Base-by-base conservation (phyloP, 2,888 invertebrate species). In the Pteria penguin region DNA sequence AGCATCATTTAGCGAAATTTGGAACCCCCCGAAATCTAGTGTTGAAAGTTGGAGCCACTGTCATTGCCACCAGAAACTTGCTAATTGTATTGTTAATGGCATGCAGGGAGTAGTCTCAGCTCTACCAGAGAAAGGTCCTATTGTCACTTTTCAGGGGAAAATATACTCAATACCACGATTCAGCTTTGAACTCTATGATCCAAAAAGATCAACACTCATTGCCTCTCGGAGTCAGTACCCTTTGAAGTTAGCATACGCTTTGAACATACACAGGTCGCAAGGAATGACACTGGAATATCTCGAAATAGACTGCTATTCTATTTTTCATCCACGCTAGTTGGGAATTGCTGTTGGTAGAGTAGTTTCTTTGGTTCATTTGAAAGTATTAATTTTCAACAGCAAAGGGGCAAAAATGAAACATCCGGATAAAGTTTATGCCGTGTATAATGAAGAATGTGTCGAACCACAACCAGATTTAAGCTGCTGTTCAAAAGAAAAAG, bases 281-380 rank as follows among this genome's bases (percentile, higher is more conserved):
- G 71, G 71, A n/a, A 60, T 60, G 24, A 71, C 71, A n/a, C 18
- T 71, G 2, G 5, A 52, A 2, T 52, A n/a, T 32, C 27, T 71
- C 5, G 71, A 71, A 52, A 52, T 71, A 2, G 71, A 63, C 52
- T 71, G 62, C 31, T 54, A n/a, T 27, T 72, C 33, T 5, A 54
- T 72, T 29, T 72, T 72, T 65, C 4, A 32, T 8, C 36, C 57
- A 5, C 52, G 72, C 18, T 54, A 62, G 45, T 31, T 62, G 22
- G 65, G 72, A 29, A 58, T 72, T 14, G 72, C 65, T n/a, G 36
- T 72, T 24, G 72, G 72, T 4, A 45, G 73, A 67, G 73, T 45
- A 4, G 22, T 14, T 5, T 27, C 22, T 8, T 60, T 52, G 3
- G 29, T 24, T 3, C 55, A 60, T 1, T 31, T 71, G 2, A 24